Conservation (phyloP, 2,113 vertebrate species). For the Thryonomys swinderianus region DNA sequence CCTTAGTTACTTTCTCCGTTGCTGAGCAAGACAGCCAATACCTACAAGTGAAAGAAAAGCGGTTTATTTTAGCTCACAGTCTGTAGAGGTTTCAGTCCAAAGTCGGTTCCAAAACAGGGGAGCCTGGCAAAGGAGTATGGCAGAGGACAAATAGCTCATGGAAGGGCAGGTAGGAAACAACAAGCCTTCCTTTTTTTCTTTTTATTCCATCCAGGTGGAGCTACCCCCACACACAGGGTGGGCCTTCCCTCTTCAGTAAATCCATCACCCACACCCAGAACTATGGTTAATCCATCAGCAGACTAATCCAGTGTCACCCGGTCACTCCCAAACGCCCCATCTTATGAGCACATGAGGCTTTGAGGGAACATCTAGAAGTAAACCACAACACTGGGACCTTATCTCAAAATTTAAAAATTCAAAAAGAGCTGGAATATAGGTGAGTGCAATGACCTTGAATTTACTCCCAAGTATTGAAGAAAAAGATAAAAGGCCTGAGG, state of each 20-base stretch:
- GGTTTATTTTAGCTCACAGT: neutral
- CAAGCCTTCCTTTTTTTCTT: neutral
- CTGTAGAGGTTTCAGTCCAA: neutral
- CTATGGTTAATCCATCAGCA: neutral
- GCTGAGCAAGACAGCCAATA: neutral
- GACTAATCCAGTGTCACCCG: neutral
- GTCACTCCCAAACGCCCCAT: neutral
- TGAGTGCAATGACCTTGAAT: neutral
- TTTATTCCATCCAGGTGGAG: neutral
- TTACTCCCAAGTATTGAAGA: neutral
- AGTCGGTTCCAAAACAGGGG: neutral
- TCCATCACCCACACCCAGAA: neutral
- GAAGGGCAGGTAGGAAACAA: neutral
- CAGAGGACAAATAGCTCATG: neutral
- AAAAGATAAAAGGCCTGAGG: neutral
- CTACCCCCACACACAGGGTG: neutral
- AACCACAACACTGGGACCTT: neutral
- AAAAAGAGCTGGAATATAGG: neutral
- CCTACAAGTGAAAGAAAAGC: neutral
- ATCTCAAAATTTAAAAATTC: neutral
- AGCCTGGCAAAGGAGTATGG: neutral
- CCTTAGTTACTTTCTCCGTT: neutral
- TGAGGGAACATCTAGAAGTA: neutral
- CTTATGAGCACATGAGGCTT: neutral
- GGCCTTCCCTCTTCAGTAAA: neutral